Conservation (phyloP, 2,888 invertebrate genomes). For the Pseudococcus longispinus region DNA sequence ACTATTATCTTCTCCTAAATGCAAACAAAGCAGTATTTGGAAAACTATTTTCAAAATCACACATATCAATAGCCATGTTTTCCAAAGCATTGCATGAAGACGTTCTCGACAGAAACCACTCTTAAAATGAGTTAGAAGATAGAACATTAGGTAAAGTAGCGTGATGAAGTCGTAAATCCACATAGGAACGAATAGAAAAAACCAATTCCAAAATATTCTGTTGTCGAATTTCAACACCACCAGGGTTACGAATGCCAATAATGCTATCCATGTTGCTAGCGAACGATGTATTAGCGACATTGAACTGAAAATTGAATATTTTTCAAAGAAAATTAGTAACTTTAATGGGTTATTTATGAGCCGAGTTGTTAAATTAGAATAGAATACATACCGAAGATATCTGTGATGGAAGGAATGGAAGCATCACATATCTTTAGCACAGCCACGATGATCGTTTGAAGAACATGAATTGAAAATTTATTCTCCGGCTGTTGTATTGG, state of each 20-base stretch:
- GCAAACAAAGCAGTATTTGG: conserved; percentile 47
- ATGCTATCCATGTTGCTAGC: conserved; percentile 44
- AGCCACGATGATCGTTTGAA: background rate
- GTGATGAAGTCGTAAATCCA: conserved; percentile 51
- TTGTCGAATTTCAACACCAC: conserved; percentile 46
- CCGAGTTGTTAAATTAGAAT: background rate
- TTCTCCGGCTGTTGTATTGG: background rate
- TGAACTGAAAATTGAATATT: background rate
- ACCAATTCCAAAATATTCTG: conserved; percentile 48
- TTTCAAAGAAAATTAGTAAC: background rate
- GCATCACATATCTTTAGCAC: background rate
- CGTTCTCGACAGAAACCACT: conserved; percentile 48
- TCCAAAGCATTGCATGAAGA: conserved; percentile 47
- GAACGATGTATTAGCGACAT: conserved; percentile 49
- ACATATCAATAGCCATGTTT: conserved; percentile 47
- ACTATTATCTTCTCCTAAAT: background rate
- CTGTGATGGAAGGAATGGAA: background rate
- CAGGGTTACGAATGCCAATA: conserved; percentile 39
- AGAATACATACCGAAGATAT: background rate
- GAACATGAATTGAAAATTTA: background rate
- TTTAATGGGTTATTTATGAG: background rate
- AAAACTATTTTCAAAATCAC: conserved; percentile 51
- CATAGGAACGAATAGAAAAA: conserved; percentile 49
- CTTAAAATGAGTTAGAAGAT: conserved; percentile 46
- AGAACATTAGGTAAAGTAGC: conserved; percentile 47